A percentile compares a stretch with the other conserved stretches of the same genome.
Evolutionary conservation across 2,888 invertebrate species (phyloP).

Genomic region (Linyphia triangularis): DNA sequence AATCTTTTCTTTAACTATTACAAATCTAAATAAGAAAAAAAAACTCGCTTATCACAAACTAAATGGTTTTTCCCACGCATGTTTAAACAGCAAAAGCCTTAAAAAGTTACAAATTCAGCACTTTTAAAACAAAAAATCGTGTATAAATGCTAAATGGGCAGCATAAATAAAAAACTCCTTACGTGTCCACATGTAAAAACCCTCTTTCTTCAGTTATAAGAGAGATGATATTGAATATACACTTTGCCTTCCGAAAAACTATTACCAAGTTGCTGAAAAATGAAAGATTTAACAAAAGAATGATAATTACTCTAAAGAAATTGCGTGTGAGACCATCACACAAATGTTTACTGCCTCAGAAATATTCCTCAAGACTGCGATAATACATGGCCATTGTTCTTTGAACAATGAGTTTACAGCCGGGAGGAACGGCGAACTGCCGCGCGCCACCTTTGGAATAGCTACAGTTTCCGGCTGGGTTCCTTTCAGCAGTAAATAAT

Average conservation of each 20-base stretch:
- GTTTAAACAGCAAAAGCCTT: neutral
- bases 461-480: slow-evolving; percentile 54
- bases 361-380: slow-evolving; percentile 42
- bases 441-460: slow-evolving; percentile 55
- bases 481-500: slow-evolving; percentile 63
- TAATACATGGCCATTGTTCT: slow-evolving; percentile 66
- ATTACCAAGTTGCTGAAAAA: slow-evolving; percentile 32
- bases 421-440: slow-evolving; percentile 24
- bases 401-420: slow-evolving; percentile 65
- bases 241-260: slow-evolving; percentile 16
- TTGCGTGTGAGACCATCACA: slow-evolving; percentile 13
- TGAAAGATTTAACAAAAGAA: slow-evolving; percentile 55
- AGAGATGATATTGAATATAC: slow-evolving; percentile 32
- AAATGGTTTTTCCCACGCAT: neutral
- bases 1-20: neutral
- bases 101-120: neutral
- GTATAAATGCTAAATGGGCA: slow-evolving; percentile 3
- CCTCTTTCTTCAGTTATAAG: slow-evolving; percentile 7
- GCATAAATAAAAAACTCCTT: neutral
- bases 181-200: neutral
- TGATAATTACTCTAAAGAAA: slow-evolving; percentile 49
- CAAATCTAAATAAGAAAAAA: neutral
- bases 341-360: slow-evolving; percentile 40
- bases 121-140: neutral
- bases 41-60: neutral